Evolutionary conservation across 2,797 vertebrate genomes (phyloP), one percentile per base, ranked within the genome.

Genomic region (Crocidura indochinensis): DNA sequence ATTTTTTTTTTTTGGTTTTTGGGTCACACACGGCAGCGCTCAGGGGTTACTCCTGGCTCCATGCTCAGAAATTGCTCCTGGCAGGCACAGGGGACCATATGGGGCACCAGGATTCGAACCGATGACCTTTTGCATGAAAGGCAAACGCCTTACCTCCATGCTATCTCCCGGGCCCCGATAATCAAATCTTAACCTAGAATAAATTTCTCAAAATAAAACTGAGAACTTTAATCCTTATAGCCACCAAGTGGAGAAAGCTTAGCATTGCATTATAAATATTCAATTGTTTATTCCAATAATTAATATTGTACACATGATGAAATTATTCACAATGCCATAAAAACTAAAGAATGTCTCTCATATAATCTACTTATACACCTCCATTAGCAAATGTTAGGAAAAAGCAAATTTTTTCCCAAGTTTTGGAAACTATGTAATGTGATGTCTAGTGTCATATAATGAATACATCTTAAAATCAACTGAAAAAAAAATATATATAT

Each of bases 161-260:
- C n/a, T n/a, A n/a, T n/a, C n/a, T n/a, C n/a, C n/a, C n/a, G n/a
- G n/a, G n/a, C n/a, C n/a, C n/a, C n/a, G 19, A 75, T 87, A 74
- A 91, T 64, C 64, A 83, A 84, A 86, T 94, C 46, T 94, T 85
- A 73, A 31, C 76, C 77, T 90, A 71, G 81, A 89, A 44, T 68
- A 51, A 91, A 67, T 17, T 88, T 77, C 4, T 89, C 62, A 88
- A 93, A 84, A 79, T 67, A 71, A 90, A 90, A 72, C 68, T 76
- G 82, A 38, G 88, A 94, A 60, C 77, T 38, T 90, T 87, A 94
- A 74, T 94, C 91, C 84, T 10, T 74, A 83, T 78, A 92, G 90
- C 84, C 96, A 95, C 92, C 93, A 89, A 92, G 94, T 96, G 95
- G 95, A 79, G 5, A 92, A 78, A 78, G 1, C 26, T 77, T 84